Evolutionary conservation across 35 echinoderm and acorn worm genomes (phyloP).

Genomic region (Strongylocentrotus purpuratus): DNA sequence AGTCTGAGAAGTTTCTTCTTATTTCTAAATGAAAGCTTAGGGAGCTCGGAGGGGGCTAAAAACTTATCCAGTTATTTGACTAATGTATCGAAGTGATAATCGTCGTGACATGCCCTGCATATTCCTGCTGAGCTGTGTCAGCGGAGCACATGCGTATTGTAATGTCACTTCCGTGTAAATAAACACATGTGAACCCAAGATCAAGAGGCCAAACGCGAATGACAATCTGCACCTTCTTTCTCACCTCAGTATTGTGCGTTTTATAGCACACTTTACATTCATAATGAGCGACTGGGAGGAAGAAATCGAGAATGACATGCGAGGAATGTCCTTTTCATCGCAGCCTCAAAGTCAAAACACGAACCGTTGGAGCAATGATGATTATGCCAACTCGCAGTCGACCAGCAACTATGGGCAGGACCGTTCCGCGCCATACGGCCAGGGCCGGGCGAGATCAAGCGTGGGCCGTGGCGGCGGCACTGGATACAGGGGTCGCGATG

Average conservation of each 20-base stretch:
- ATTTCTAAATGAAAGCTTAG: no score
- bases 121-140: no score
- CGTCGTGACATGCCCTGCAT: no score
- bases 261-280: background rate
- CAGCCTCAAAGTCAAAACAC: background rate
- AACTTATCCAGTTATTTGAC: no score
- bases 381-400: background rate
- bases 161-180: no score
- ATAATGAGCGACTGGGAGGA: conserved; percentile 31
- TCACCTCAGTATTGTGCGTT: background rate
- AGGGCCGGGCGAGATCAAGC: background rate
- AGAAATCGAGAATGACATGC: conserved; percentile 20
- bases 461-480: background rate
- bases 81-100: no score
- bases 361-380: background rate
- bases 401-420: background rate
- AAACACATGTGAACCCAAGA: no score
- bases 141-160: no score
- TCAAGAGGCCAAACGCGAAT: no score
- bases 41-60: no score
- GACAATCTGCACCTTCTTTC: no score
- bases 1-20: no score
- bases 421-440: background rate
- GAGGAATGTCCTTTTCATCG: background rate
- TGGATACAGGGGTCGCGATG: background rate